Evolutionary conservation across 92 coral and sea anemone genomes (phyloP).

Genomic region (Micromussa lordhowensis): DNA sequence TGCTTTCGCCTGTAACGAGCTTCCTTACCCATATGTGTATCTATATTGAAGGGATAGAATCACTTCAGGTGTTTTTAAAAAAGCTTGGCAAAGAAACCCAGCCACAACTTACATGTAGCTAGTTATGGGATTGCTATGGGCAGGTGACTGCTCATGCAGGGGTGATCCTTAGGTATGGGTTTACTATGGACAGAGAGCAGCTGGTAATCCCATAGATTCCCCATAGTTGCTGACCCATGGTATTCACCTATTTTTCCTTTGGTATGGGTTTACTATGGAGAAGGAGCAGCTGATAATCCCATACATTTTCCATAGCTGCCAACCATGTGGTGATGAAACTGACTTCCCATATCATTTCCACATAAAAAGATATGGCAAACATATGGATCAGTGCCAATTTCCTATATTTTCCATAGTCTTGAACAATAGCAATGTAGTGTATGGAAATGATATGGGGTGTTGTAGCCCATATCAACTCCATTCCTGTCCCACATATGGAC

Average conservation of each 20-base stretch:
- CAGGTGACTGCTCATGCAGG: background rate
- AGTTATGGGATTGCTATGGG: constrained; percentile 12
- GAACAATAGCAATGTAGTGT: background rate
- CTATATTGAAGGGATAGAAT: no score
- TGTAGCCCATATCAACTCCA: constrained; percentile 11
- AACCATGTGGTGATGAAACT: background rate
- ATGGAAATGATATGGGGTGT: no score
- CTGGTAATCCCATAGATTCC: constrained; percentile 6
- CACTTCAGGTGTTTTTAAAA: background rate
- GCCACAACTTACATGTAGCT: background rate
- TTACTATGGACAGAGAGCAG: constrained; percentile 8
- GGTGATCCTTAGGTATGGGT: constrained; percentile 15
- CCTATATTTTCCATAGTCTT: constrained; percentile 5
- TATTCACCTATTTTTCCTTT: background rate
- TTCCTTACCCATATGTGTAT: background rate
- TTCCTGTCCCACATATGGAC: constrained; percentile 5
- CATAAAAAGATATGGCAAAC: background rate
- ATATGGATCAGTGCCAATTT: background rate
- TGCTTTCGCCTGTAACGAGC: background rate
- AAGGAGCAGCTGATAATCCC: no score
- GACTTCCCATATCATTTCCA: constrained; percentile 6
- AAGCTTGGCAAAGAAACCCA: background rate
- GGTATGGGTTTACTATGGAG: no score
- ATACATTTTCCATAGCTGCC: no score
- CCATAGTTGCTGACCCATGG: constrained; percentile 6